A percentile compares a stretch with the other conserved stretches of the same genome.
These are phyloP conservation scores for Acanthosepion lycidas DNA, from an alignment of 2,888 invertebrate species.

Conservation along the genomic window DNA sequence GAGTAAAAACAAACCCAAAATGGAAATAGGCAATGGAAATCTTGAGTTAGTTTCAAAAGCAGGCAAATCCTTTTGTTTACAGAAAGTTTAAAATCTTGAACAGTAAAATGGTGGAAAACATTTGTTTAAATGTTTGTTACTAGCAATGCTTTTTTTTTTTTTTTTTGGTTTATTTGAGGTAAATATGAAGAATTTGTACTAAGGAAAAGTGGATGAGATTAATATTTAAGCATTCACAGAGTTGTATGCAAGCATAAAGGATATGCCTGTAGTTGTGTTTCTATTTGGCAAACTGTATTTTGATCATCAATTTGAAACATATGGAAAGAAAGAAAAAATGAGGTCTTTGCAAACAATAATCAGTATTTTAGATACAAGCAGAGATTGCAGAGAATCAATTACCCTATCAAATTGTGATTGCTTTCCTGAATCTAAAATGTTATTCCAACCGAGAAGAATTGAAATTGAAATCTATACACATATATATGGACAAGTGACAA, in stretches of 20 bases:
- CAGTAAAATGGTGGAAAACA: too few species aligned
- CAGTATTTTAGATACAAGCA: not conserved
- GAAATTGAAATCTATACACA: conserved; percentile 33
- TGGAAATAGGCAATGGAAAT: not conserved
- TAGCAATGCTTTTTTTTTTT: too few species aligned
- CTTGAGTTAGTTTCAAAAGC: not conserved
- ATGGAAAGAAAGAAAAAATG: not conserved
- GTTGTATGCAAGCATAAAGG: not conserved
- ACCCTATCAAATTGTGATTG: not conserved
- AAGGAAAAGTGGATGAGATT: too few species aligned
- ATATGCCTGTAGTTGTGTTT: not conserved
- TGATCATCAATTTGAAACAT: not conserved
- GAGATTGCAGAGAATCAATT: not conserved
- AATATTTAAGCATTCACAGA: not conserved
- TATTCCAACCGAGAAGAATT: not conserved
- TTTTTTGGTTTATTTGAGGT: too few species aligned
- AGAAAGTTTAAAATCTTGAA: too few species aligned
- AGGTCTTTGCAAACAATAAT: not conserved
- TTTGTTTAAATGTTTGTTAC: too few species aligned
- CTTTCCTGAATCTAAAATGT: not conserved
- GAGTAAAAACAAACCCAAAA: not conserved
- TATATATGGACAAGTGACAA: not conserved
- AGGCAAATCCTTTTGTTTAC: too few species aligned
- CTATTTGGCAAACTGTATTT: not conserved
- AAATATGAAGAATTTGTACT: too few species aligned